phyloP scores from a whole-genome alignment of 2,113 vertebrate species.

The Strigops habroptila region DNA sequence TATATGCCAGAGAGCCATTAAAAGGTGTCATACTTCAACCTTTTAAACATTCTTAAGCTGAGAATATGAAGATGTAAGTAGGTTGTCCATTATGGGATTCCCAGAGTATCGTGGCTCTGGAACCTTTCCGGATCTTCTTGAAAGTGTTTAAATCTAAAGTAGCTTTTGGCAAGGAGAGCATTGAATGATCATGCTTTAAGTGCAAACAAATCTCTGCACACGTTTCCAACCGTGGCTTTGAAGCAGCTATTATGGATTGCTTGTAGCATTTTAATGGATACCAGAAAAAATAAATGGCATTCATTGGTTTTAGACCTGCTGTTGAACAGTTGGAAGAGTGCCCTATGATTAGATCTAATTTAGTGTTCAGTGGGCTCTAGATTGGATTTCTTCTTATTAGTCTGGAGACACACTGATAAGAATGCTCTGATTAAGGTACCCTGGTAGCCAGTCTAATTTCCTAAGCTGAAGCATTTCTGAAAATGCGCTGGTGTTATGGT shows the following conservation, averaged over 20 bases:
- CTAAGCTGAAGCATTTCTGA: slow-evolving; percentile 18
- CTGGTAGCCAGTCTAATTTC: slow-evolving; percentile 63
- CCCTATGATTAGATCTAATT: slow-evolving; percentile 67
- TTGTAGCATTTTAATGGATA: slow-evolving; percentile 6
- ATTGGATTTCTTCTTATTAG: slow-evolving; percentile 74
- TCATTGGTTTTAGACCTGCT: slow-evolving; percentile 41
- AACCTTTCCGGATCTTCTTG: background rate
- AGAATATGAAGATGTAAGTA: background rate
- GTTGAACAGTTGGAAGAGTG: slow-evolving; percentile 54
- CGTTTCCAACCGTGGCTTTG: background rate
- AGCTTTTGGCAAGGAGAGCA: background rate
- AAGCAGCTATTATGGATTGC: background rate
- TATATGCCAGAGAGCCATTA: background rate
- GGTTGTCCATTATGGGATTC: background rate
- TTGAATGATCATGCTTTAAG: background rate
- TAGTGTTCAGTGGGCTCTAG: slow-evolving; percentile 48
- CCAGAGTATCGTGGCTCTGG: background rate
- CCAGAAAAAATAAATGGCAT: background rate
- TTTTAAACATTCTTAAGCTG: background rate
- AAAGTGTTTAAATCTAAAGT: background rate
- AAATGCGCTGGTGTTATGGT: background rate
- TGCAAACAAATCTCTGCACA: background rate
- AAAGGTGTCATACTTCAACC: background rate
- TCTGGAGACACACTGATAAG: slow-evolving; percentile 69
- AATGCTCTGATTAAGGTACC: slow-evolving; percentile 57